Conservation (phyloP, 1,140 invertebrate species). For the Aphis craccivora region DNA sequence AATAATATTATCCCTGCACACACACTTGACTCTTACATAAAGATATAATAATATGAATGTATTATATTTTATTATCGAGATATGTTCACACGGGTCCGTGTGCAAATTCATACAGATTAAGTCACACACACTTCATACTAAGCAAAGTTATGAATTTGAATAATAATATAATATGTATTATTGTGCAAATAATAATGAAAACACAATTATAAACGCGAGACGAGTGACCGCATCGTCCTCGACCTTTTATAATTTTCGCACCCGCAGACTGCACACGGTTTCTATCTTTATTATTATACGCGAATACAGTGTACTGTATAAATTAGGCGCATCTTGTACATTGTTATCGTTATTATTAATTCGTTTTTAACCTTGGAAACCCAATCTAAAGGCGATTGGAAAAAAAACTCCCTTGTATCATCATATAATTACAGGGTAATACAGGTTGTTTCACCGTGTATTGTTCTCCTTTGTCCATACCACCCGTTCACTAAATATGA, state of each 20-base stretch:
- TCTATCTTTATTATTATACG: not conserved
- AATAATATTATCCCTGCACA: not conserved
- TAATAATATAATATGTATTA: not conserved
- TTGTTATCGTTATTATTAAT: not conserved
- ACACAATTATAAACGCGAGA: not conserved
- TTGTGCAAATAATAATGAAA: not conserved
- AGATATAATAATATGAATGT: not conserved
- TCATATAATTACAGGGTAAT: not conserved
- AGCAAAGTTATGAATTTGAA: not conserved
- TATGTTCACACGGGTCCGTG: not conserved
- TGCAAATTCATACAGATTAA: not conserved
- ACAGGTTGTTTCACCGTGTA: not conserved
- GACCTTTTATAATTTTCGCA: not conserved
- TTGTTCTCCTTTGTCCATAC: not conserved
- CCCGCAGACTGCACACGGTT: not conserved
- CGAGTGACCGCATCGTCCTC: conserved; percentile 2
- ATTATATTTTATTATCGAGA: not conserved
- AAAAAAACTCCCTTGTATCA: not conserved
- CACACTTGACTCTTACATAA: not conserved
- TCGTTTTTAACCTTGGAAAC: not conserved
- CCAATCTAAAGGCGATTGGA: not conserved
- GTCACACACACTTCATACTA: not conserved
- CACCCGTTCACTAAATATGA: not conserved
- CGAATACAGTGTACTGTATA: not conserved
- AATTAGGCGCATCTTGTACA: not conserved